Evolutionary conservation across 92 coral and sea anemone species (phyloP).

Genomic region (Paramuricea clavata): DNA sequence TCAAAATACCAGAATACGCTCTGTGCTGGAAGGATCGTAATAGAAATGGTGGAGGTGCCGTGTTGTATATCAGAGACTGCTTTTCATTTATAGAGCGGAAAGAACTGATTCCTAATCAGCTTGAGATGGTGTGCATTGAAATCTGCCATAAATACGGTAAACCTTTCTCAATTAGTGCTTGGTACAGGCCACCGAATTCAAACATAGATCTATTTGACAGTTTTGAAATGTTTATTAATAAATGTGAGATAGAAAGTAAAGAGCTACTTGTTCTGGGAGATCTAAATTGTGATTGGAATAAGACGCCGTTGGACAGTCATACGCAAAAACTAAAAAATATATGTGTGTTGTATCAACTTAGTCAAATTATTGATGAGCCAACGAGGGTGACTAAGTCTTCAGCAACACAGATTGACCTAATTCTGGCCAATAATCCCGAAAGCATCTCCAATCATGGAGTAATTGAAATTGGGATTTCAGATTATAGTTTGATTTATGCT

Average conservation of each 20-base stretch:
- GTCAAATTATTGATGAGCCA: constrained; percentile 54
- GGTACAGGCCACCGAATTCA: constrained; percentile 66
- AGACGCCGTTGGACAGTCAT: constrained; percentile 34
- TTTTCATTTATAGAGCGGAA: neutral
- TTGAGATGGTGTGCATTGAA: constrained; percentile 45
- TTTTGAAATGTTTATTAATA: constrained; percentile 24
- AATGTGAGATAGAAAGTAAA: constrained; percentile 54
- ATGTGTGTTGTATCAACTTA: constrained; percentile 40
- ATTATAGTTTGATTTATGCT: neutral
- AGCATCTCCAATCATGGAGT: neutral
- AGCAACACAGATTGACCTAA: constrained; percentile 14
- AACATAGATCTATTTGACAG: constrained; percentile 34
- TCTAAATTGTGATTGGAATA: constrained; percentile 42
- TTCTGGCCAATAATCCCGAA: neutral
- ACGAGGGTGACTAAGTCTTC: constrained; percentile 47
- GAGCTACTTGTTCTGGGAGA: constrained; percentile 51
- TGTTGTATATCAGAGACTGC: neutral
- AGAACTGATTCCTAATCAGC: neutral
- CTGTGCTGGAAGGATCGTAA: neutral
- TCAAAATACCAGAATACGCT: too few species aligned
- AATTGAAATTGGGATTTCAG: neutral
- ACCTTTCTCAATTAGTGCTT: constrained; percentile 39
- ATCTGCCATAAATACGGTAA: constrained; percentile 8
- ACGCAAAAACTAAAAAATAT: constrained; percentile 30
- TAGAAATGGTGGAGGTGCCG: neutral